These are phyloP conservation scores for Pinna nobilis DNA, from an alignment of 1,140 invertebrate species.

Conservation along the genomic window DNA sequence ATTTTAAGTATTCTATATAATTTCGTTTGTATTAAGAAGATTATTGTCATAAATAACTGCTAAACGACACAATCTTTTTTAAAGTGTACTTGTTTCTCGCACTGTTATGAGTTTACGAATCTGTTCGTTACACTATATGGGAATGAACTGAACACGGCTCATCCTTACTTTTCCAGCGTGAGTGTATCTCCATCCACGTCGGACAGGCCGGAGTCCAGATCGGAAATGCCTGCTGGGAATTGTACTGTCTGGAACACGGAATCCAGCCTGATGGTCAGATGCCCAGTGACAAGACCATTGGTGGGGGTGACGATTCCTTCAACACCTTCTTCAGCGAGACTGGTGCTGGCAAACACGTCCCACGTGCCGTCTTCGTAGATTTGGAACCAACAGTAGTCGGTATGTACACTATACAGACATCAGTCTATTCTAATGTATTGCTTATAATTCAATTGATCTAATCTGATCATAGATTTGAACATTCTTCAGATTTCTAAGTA, in stretches of 20 bases:
- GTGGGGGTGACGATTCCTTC: slow-evolving; percentile 86
- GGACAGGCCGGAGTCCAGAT: slow-evolving; percentile 93
- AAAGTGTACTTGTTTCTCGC: no score
- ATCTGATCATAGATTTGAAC: no score
- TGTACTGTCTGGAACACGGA: slow-evolving; percentile 92
- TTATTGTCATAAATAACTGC: no score
- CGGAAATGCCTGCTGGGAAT: slow-evolving; percentile 87
- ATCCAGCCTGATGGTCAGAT: slow-evolving; percentile 89
- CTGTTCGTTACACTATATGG: no score
- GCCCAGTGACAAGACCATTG: slow-evolving; percentile 66
- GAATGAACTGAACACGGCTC: no score
- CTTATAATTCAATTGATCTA: no score
- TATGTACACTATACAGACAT: slow-evolving; percentile 63
- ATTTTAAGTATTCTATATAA: no score
- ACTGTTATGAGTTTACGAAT: no score
- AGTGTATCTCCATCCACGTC: slow-evolving; percentile 90
- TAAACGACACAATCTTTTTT: no score
- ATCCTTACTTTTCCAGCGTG: slow-evolving; percentile 76
- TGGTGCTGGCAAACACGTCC: slow-evolving; percentile 83
- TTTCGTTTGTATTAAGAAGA: no score
- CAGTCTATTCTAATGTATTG: neutral
- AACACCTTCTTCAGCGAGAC: slow-evolving; percentile 94
- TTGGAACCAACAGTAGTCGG: slow-evolving; percentile 78
- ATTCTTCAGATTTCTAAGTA: no score
- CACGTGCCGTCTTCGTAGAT: slow-evolving; percentile 81